These are phyloP conservation scores for Leptobrachium ailaonicum DNA, from an alignment of 2,113 vertebrate species.

Conservation along the genomic window DNA sequence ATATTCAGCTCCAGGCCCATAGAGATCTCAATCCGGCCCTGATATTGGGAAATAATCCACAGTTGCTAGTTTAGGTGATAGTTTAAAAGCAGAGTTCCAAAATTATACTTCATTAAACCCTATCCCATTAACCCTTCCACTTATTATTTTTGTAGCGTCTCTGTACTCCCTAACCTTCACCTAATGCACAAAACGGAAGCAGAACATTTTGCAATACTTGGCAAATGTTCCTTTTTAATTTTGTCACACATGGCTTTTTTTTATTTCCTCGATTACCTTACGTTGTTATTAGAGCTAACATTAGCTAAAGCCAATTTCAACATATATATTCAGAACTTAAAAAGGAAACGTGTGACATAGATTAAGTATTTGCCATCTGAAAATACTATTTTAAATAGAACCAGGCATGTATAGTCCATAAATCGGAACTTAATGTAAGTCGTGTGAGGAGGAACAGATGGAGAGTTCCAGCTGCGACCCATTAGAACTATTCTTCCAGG, in stretches of 20 bases:
- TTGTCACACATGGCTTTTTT: background rate
- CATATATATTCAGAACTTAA: background rate
- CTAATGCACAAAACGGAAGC: too few species aligned
- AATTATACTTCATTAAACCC: too few species aligned
- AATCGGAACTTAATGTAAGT: conserved; percentile 41
- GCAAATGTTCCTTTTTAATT: background rate
- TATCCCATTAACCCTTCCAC: too few species aligned
- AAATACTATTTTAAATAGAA: conserved; percentile 35
- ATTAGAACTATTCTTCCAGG: conserved; percentile 41
- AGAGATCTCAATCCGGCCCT: too few species aligned
- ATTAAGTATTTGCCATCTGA: conserved; percentile 32
- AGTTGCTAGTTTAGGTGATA: too few species aligned
- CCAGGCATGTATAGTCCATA: conserved; percentile 26
- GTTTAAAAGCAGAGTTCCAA: too few species aligned
- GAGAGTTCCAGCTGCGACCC: conserved; percentile 45
- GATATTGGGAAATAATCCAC: too few species aligned
- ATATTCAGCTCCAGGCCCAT: too few species aligned
- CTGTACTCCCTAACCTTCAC: too few species aligned
- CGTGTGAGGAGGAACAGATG: conserved; percentile 36
- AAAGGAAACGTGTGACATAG: conserved; percentile 8
- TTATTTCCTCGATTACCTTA: background rate
- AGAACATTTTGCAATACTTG: too few species aligned
- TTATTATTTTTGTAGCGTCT: too few species aligned
- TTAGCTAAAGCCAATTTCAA: background rate
- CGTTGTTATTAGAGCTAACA: background rate